Conservation (phyloP, 2,797 vertebrate genomes). For the Eremophila alpestris region DNA sequence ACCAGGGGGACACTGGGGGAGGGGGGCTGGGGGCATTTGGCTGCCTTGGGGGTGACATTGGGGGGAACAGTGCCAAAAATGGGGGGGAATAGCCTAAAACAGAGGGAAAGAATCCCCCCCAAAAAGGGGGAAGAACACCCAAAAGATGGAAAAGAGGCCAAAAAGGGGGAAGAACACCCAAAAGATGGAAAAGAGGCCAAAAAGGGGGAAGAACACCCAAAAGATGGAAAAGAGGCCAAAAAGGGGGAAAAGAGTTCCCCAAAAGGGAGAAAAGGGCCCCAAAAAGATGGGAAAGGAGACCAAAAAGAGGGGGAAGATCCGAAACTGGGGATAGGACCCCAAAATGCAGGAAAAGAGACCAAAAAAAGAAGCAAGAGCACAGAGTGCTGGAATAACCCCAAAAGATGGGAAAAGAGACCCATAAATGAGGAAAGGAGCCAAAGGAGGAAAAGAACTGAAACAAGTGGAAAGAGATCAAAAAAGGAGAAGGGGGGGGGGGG, state of each 20-base stretch:
- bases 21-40: fast-evolving
- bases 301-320: not conserved
- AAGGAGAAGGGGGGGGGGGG: not conserved
- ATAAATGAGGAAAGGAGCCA: not conserved
- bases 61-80: not conserved
- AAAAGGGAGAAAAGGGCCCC: no score
- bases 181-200: no score
- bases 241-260: not conserved
- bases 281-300: no score
- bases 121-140: not conserved
- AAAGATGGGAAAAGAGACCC: not conserved
- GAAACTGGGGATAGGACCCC: not conserved
- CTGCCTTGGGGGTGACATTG: fast-evolving
- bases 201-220: not conserved
- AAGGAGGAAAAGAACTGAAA: not conserved
- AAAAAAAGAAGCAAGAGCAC: not conserved
- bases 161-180: no score
- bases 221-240: no score
- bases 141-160: not conserved
- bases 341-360: not conserved
- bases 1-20: no score
- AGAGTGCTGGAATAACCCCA: fast-evolving
- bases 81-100: fast-evolving
- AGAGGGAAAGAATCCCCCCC: not conserved
- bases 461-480: not conserved